Conservation (phyloP, 2,888 invertebrate genomes). For the Arrhopalites spinosus region DNA sequence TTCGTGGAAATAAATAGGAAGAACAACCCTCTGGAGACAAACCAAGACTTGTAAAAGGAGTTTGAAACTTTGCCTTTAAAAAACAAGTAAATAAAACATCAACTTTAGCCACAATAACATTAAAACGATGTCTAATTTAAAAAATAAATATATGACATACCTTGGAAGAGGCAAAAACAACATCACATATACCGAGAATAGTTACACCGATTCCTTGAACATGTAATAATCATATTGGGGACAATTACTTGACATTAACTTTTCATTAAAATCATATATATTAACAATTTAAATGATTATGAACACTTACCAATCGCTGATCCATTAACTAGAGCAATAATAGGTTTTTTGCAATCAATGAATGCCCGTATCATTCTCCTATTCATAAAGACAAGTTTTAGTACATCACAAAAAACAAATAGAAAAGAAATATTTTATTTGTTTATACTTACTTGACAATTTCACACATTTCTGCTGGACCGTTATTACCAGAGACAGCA, state of each 20-base stretch:
- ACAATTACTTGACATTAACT: too few species aligned
- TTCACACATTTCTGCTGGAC: background rate
- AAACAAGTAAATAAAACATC: background rate
- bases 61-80: slow-evolving; percentile 83
- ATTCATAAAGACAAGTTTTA: too few species aligned
- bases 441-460: slow-evolving; percentile 6
- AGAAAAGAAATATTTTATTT: background rate
- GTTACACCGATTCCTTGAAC: slow-evolving; percentile 79
- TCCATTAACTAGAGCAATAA: slow-evolving; percentile 89
- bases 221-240: too few species aligned
- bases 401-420: background rate
- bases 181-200: slow-evolving; percentile 81
- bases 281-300: too few species aligned
- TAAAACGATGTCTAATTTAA: background rate
- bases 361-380: too few species aligned
- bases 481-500: background rate
- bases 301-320: slow-evolving; percentile 89
- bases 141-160: slow-evolving; percentile 61
- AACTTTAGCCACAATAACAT: background rate
- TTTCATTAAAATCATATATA: too few species aligned
- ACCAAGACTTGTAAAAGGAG: slow-evolving; percentile 85
- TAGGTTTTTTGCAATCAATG: slow-evolving; percentile 83
- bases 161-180: slow-evolving; percentile 83
- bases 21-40: slow-evolving; percentile 89
- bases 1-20: slow-evolving; percentile 77